phyloP scores from a whole-genome alignment of 2,888 invertebrate species.

The Pelosia muscerda region DNA sequence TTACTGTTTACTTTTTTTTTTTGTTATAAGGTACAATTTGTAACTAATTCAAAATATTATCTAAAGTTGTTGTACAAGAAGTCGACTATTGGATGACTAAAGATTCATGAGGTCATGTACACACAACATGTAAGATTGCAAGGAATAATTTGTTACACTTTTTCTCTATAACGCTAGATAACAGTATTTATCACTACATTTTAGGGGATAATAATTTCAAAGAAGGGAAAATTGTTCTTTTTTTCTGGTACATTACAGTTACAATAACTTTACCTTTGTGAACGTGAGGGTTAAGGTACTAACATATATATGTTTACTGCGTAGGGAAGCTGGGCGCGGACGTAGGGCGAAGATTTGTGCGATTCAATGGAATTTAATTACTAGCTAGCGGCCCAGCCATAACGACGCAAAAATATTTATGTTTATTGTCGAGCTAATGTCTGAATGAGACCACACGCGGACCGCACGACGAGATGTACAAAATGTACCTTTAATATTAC shows the following conservation, averaged over 20 bases:
- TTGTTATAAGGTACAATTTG: too few relatives aligned
- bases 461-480: slow-evolving; percentile 47
- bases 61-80: too few relatives aligned
- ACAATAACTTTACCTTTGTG: neutral
- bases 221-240: neutral
- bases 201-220: neutral
- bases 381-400: slow-evolving; percentile 73
- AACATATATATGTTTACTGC: slow-evolving; percentile 49
- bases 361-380: slow-evolving; percentile 86
- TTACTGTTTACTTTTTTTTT: too few relatives aligned
- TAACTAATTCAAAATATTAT: too few relatives aligned
- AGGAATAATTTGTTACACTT: neutral
- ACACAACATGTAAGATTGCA: too few relatives aligned
- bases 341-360: slow-evolving; percentile 82
- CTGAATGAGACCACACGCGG: slow-evolving; percentile 75
- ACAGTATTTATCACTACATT: neutral
- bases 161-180: neutral
- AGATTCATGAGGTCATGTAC: too few relatives aligned
- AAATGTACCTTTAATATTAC: slow-evolving; percentile 41
- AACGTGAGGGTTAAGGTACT: neutral
- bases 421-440: slow-evolving; percentile 82
- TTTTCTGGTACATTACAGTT: neutral
- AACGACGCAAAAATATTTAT: slow-evolving; percentile 86
- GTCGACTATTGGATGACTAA: too few relatives aligned
- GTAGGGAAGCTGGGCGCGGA: slow-evolving; percentile 55